Conservation (phyloP, 1,140 invertebrate species). For the Diabrotica undecimpunctata region DNA sequence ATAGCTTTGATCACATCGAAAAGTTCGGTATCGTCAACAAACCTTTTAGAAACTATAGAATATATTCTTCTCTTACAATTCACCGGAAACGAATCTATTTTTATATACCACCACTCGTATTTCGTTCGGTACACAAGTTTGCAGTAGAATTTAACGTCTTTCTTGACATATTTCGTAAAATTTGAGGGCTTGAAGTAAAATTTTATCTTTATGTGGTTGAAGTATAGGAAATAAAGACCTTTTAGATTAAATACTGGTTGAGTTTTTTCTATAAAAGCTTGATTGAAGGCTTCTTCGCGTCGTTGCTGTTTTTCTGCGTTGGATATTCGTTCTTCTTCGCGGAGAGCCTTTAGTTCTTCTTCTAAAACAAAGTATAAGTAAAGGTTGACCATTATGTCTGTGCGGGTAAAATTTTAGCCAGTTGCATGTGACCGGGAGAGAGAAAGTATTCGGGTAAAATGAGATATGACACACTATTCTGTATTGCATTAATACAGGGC, state of each 20-base stretch:
- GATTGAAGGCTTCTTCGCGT: background rate
- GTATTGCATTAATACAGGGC: no score
- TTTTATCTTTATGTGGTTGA: conserved; percentile 6
- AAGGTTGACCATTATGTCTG: no score
- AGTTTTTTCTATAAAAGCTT: background rate
- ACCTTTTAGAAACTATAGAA: background rate
- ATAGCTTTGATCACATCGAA: background rate
- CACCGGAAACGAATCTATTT: conserved; percentile 11
- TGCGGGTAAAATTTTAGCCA: no score
- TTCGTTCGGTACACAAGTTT: background rate
- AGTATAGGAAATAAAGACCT: background rate
- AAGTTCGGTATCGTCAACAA: background rate
- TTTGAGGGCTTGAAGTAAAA: conserved; percentile 3
- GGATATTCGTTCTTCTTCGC: background rate
- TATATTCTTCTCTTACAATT: conserved; percentile 6
- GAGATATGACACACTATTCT: no score
- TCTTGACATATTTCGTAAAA: background rate
- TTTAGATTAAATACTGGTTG: background rate
- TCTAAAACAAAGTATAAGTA: background rate
- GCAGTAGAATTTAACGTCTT: conserved; percentile 4
- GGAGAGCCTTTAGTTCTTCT: background rate
- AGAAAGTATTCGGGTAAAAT: no score
- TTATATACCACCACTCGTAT: conserved; percentile 10
- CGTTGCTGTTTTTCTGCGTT: background rate
- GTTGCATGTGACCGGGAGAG: no score